Conservation (phyloP, 2,113 vertebrate genomes). For the Bos javanicus region DNA sequence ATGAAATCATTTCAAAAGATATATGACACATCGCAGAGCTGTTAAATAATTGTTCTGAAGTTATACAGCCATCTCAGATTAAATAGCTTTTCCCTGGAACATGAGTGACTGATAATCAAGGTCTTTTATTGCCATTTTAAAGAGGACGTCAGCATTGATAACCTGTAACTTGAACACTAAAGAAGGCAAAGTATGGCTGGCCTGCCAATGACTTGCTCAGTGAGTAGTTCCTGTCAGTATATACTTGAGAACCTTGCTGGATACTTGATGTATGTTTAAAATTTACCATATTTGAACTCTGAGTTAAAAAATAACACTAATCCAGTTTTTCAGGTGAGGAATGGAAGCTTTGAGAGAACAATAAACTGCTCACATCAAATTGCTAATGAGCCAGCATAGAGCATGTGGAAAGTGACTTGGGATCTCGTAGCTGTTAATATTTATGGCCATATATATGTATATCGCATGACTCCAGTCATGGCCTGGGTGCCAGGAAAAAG, state of each 20-base stretch:
- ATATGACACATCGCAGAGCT: neutral
- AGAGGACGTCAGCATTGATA: neutral
- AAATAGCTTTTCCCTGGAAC: neutral
- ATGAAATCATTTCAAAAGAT: neutral
- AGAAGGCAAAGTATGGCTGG: neutral
- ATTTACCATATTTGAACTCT: neutral
- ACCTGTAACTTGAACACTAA: neutral
- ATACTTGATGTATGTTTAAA: neutral
- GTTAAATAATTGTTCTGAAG: neutral
- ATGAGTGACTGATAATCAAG: neutral
- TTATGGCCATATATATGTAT: neutral
- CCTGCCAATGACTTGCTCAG: neutral
- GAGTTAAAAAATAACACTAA: neutral
- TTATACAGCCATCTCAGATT: neutral
- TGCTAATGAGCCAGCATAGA: neutral
- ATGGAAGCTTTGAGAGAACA: neutral
- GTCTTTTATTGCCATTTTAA: neutral
- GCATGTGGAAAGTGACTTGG: neutral
- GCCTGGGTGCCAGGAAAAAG: neutral
- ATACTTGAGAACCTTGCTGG: neutral
- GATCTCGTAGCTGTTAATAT: neutral
- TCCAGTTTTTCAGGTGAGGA: neutral
- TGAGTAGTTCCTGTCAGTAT: neutral
- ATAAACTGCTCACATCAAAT: neutral
- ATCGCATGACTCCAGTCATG: neutral